A percentile compares a stretch with the other conserved stretches of the same genome.
Evolutionary conservation across 2,797 vertebrate genomes (phyloP).

Genomic region (Sebastes reedi): DNA sequence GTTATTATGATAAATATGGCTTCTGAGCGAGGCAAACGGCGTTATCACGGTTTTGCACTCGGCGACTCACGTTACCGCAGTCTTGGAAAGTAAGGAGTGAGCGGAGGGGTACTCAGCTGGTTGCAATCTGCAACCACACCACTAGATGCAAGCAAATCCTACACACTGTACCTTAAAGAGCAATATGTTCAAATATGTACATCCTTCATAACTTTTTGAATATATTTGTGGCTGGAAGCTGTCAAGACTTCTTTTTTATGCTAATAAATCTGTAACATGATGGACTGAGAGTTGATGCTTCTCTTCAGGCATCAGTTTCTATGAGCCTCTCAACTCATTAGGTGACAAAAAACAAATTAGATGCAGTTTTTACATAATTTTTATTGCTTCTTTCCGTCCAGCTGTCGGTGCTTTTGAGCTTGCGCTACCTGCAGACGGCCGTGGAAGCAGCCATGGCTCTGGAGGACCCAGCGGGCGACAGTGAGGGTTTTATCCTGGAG

Average conservation of each 20-base stretch:
- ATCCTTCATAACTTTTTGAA: neutral
- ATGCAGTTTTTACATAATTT: neutral
- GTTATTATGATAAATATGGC: too few relatives aligned
- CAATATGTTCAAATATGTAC: neutral
- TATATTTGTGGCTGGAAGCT: neutral
- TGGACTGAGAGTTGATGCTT: neutral
- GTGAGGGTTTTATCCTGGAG: conserved; percentile 88
- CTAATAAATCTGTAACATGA: neutral
- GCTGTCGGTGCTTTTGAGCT: conserved; percentile 82
- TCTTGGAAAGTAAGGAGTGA: too few relatives aligned
- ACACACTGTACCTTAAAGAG: neutral
- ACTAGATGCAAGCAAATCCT: too few relatives aligned
- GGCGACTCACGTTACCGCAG: fast-evolving
- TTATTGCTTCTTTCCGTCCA: conserved; percentile 46
- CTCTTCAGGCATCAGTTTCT: neutral
- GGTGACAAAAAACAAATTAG: neutral
- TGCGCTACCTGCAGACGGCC: conserved; percentile 88
- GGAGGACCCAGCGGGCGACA: conserved; percentile 81
- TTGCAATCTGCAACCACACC: too few relatives aligned
- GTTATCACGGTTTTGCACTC: too few relatives aligned
- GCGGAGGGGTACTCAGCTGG: too few relatives aligned
- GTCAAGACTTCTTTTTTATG: neutral
- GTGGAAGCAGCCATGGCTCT: conserved; percentile 84
- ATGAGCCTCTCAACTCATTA: neutral
- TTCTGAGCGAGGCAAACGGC: too few relatives aligned